These are phyloP conservation scores for Psylliodes chrysocephalus DNA, from an alignment of 2,888 invertebrate species.

Conservation along the genomic window DNA sequence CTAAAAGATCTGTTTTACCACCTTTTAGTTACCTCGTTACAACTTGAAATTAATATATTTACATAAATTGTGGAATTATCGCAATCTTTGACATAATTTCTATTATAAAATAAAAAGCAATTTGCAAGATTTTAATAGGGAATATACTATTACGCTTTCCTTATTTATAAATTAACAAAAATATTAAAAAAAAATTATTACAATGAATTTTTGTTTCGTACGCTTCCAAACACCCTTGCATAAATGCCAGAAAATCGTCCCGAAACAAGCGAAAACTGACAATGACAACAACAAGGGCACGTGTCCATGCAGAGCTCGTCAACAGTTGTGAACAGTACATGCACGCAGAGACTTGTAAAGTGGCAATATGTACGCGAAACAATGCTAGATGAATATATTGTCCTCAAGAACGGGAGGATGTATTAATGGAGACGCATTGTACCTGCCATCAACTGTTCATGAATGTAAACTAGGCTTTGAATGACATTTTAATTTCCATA, in stretches of 20 bases:
- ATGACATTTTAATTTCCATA: background rate
- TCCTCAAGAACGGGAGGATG: constrained; percentile 54
- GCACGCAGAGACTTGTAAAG: constrained; percentile 54
- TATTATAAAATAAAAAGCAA: too few relatives aligned
- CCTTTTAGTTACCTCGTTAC: too few relatives aligned
- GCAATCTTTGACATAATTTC: too few relatives aligned
- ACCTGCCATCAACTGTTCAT: background rate
- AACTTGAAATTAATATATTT: too few relatives aligned
- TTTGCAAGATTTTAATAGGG: too few relatives aligned
- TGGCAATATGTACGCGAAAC: constrained; percentile 58
- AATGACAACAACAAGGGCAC: constrained; percentile 49
- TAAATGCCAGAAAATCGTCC: constrained; percentile 5
- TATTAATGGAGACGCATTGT: constrained; percentile 54
- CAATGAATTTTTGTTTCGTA: too few relatives aligned
- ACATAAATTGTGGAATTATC: too few relatives aligned
- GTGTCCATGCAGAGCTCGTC: constrained; percentile 52
- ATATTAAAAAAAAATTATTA: too few relatives aligned
- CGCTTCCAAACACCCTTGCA: background rate
- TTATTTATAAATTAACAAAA: too few relatives aligned
- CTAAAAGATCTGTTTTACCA: too few relatives aligned
- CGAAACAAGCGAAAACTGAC: constrained; percentile 10
- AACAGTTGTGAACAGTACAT: constrained; percentile 52
- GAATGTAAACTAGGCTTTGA: background rate
- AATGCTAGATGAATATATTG: constrained; percentile 55
- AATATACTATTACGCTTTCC: too few relatives aligned